Evolutionary conservation across 2,888 invertebrate genomes (phyloP), one percentile per base, ranked within the genome.

Genomic region (Hemicrepidius hirtus): DNA sequence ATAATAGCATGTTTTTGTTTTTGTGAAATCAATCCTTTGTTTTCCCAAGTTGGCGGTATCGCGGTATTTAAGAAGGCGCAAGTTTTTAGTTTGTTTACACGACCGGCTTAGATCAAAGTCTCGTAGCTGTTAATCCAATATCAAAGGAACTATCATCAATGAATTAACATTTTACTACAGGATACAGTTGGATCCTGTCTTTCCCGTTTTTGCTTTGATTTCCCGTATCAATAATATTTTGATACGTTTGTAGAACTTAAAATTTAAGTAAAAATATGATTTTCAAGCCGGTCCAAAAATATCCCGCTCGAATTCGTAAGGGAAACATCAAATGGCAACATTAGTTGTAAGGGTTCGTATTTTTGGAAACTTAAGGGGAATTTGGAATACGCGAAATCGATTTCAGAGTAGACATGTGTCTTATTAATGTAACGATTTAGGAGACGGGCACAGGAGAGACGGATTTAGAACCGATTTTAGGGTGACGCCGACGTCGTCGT

Each of bases 141-240:
- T 85, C 85, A 86, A 86, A 86, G 85, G 84, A 85, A 85, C 85
- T 83, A 85, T 85, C 84, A 84, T 84, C 84, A 84, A 84, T 85
- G 85, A 85, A 85, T 85, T 84, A 84, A 84, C 84, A 84, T 84
- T 84, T 84, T 83, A 84, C 82, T 81, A 80, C 84, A 84, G 85
- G 84, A 85, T 85, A 85, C 85, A 86, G 85, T 86, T 86, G 85
- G 84, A 83, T 82, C 84, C 78, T 82, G 82, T 85, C 85, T 75
- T 18, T 24, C 44, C 73, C 76, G n/a, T n/a, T 78, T 82, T 82
- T 82, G 81, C 82, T 84, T 84, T 84, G 69, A 82, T 82, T 83
- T 65, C 66, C 28, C 32, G 44, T 49, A 71, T 83, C 80, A 82
- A 85, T 83, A 84, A 85, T 85, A 85, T 85, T 85, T 83, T 84